Evolutionary conservation across 2,113 vertebrate genomes (phyloP), one percentile per base, ranked within the genome.

Genomic region (Ursus arctos): DNA sequence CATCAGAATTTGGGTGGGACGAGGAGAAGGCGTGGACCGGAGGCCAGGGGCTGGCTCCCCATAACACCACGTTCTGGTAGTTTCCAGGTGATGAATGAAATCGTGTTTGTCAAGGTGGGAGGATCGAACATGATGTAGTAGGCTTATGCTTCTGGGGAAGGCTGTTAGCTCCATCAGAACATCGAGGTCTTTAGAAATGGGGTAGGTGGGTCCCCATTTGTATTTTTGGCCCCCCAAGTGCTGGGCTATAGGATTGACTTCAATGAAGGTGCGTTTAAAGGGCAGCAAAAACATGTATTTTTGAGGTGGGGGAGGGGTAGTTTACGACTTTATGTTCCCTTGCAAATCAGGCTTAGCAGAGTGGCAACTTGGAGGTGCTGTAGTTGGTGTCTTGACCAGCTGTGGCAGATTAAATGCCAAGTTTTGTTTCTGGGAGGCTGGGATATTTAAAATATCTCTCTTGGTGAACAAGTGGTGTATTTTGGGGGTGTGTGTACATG

Each of bases 401-500:
- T 90, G 53, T 77, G 79, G 83, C 28, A n/a, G 65, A 69, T 72
- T 69, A 63, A 87, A 74, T 67, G 74, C 47, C 91, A 92, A 31
- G 57, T 89, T 91, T 88, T 55, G 24, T 91, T 91, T n/a, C 82
- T 51, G 53, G 82, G 69, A 91, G 84, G 51, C 24, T 77, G 31
- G 43, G 40, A 22, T 83, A 47, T 53, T 93, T 88, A 22, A 69
- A 49, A 22, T 55, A 36, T 85, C 91, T 95, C 67, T 76, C 16
- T 88, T 24, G 22, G 24, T 55, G 77, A 94, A 61, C 22, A 67
- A 24, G 77, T 80, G 77, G 47, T 85, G 36, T 83, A 14, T 80
- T 88, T 21, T 1, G 15, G 6, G 71, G 1, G 15, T 26, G 13
- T 59, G 74, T 9, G 7, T 43, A 43, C 4, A 43, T 49, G 74